A percentile compares a stretch with the other conserved stretches of the same genome.
phyloP scores from a whole-genome alignment of 2,888 invertebrate species.

The Andricus quercusramuli region DNA sequence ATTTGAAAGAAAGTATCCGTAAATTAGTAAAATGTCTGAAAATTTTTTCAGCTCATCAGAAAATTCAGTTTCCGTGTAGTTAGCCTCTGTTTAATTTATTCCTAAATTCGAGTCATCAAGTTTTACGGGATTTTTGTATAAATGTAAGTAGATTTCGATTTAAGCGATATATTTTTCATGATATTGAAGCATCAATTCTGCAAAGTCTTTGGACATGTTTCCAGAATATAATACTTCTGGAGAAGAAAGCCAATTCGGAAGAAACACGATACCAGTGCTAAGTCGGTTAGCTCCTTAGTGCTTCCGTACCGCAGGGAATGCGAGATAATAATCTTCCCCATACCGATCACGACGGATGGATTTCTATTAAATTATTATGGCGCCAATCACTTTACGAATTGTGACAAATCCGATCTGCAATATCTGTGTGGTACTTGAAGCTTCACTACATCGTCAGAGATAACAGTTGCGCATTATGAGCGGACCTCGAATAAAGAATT shows the following conservation, averaged over 20 bases:
- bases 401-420: constrained; percentile 76
- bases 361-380: constrained; percentile 77
- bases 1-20: too few species aligned
- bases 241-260: constrained; percentile 54
- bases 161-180: background rate
- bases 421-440: constrained; percentile 50
- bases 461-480: constrained; percentile 57
- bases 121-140: background rate
- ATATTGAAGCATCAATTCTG: background rate
- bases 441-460: constrained; percentile 47
- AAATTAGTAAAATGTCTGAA: too few species aligned
- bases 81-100: background rate
- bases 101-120: background rate
- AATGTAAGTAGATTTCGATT: too few species aligned
- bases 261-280: constrained; percentile 75
- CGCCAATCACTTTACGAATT: constrained; percentile 76
- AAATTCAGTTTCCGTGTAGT: too few species aligned
- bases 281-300: constrained; percentile 78
- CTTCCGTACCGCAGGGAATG: constrained; percentile 69
- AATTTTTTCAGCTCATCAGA: too few species aligned
- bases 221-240: constrained; percentile 44
- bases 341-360: constrained; percentile 63
- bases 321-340: constrained; percentile 35
- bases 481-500: constrained; percentile 14
- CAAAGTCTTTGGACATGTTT: constrained; percentile 44